Evolutionary conservation across 2,113 vertebrate species (phyloP).

Genomic region (Terrapene triunguis): DNA sequence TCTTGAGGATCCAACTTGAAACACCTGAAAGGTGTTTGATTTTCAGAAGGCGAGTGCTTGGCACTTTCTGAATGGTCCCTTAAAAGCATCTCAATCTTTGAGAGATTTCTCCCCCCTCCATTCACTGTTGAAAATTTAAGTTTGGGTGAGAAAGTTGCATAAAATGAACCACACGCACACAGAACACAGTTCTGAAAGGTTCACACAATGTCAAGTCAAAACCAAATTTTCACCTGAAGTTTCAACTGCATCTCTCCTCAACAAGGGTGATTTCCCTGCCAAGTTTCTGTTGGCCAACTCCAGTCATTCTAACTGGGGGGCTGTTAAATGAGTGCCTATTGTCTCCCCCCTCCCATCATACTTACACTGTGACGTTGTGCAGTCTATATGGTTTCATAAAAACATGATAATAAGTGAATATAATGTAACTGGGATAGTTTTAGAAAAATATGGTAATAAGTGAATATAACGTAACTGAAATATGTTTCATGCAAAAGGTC

Average conservation of each 20-base stretch:
- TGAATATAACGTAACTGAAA: too few species aligned
- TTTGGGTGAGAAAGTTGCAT: neutral
- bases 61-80: neutral
- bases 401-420: too few species aligned
- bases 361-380: neutral
- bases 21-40: neutral
- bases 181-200: neutral
- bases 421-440: too few species aligned
- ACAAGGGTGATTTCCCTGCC: neutral
- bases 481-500: too few species aligned
- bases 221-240: neutral
- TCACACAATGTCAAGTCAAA: neutral
- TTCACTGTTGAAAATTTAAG: neutral
- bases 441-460: too few species aligned
- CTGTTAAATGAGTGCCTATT: neutral
- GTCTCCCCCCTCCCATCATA: neutral
- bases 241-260: neutral
- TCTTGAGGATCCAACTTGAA: neutral
- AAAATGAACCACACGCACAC: neutral
- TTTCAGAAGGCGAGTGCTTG: neutral
- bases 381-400: too few species aligned
- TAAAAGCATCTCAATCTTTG: neutral
- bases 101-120: neutral
- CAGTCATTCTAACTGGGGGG: neutral
- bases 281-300: neutral